A percentile compares a stretch with the other conserved stretches of the same genome.
Evolutionary conservation across 1,140 invertebrate species (phyloP).

Genomic region (Leguminivora glycinivorella): DNA sequence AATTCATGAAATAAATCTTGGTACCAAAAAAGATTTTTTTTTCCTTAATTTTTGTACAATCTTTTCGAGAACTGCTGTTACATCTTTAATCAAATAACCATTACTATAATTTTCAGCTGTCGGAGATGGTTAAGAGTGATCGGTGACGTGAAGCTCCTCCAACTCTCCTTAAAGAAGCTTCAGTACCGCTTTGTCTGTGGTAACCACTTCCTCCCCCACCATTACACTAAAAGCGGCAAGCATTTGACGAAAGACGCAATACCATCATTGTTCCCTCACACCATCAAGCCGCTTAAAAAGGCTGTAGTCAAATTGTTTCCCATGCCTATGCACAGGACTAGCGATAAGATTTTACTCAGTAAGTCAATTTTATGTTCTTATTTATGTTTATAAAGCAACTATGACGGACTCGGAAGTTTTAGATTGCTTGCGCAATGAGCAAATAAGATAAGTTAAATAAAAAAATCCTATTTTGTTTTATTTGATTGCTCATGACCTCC

Average conservation of each 20-base stretch:
- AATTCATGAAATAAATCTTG: too few relatives aligned
- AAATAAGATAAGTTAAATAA: too few relatives aligned
- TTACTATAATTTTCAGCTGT: not conserved
- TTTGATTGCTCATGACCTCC: too few relatives aligned
- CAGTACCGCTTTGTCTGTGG: conserved; percentile 19
- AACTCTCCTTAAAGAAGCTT: not conserved
- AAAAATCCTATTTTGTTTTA: too few relatives aligned
- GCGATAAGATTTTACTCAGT: not conserved
- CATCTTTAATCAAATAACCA: not conserved
- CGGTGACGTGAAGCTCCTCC: not conserved
- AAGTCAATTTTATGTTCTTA: not conserved
- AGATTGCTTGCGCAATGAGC: too few relatives aligned
- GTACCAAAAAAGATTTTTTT: too few relatives aligned
- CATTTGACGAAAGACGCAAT: conserved; percentile 14
- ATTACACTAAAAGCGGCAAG: conserved; percentile 1
- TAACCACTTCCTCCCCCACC: not conserved
- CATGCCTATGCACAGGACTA: not conserved
- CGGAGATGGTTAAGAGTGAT: conserved; percentile 2
- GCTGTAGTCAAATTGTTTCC: not conserved
- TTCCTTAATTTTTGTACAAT: too few relatives aligned
- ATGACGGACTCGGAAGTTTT: too few relatives aligned
- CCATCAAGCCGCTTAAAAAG: not conserved
- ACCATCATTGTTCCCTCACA: not conserved
- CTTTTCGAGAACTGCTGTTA: too few relatives aligned
- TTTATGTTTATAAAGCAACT: too few relatives aligned